Conservation (phyloP, 2,797 vertebrate genomes). For the Natrix natrix region DNA sequence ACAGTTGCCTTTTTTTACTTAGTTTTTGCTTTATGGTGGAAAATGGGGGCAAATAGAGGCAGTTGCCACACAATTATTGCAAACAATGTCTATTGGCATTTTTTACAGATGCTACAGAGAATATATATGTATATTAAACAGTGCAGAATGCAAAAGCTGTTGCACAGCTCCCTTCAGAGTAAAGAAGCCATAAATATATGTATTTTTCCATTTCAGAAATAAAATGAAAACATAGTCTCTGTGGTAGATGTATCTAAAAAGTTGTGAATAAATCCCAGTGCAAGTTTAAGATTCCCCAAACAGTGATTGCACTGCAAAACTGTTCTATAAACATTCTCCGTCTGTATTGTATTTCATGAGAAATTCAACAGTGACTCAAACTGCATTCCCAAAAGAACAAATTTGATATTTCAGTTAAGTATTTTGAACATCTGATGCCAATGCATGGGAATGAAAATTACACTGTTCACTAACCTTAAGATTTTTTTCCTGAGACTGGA, state of each 20-base stretch:
- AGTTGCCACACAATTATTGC: conserved; percentile 15
- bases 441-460: background rate
- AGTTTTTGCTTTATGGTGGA: conserved; percentile 21
- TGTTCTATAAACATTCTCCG: background rate
- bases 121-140: background rate
- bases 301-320: background rate
- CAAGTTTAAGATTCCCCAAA: background rate
- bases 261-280: background rate
- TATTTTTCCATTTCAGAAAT: background rate
- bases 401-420: background rate
- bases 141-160: background rate
- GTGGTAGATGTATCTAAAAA: background rate
- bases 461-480: background rate
- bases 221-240: background rate
- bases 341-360: background rate
- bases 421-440: background rate
- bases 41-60: conserved; percentile 16
- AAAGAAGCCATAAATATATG: background rate
- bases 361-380: background rate
- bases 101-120: background rate
- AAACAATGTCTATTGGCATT: background rate
- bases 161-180: background rate
- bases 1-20: background rate
- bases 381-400: background rate
- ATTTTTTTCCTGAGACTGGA: background rate